Evolutionary conservation across 1,140 invertebrate genomes (phyloP), one percentile per base, ranked within the genome.

Genomic region (Augochlora pura): DNA sequence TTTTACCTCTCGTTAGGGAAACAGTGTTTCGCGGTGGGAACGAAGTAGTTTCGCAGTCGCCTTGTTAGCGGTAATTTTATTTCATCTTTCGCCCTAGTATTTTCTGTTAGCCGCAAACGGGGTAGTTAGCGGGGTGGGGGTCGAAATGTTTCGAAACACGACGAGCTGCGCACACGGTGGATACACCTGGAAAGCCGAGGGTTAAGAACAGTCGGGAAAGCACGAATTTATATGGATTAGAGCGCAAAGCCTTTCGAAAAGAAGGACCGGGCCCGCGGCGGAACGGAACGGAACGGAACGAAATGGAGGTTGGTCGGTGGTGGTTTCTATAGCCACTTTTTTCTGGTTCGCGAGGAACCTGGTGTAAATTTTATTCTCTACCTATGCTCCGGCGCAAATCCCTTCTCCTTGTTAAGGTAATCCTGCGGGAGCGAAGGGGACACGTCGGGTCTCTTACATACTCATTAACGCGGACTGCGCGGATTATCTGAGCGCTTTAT

Each of bases 401-500:
- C 70, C 42, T 52, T 16, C n/a, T 60, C 63, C 77, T 62, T 73
- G 71, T 79, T 79, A 79, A 67, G 52, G 70, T 79, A 79, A 79
- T 79, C 77, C 77, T 16, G 27, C 52, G 27, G 52, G 27, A 14
- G 12, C 14, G 25, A 7, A 9, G 16, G 38, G 38, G n/a, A 21
- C 32, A 32, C 57, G 49, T 57, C 25, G 52, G 52, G 38, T 73
- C 77, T 74, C 71, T 79, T 79, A 79, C 77, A 79, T 79, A 79
- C 77, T 74, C 77, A 79, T 85, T 85, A 84, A 84, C 80, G 60
- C 64, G 73, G 69, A 65, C 82, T 68, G 78, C 83, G 21, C 69
- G 78, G 83, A 85, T 85, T 85, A 84, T 85, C 73, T 52, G 52
- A n/a, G n/a, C 59, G 77, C 70, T 79, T 74, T 79, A 73, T 79